These are phyloP conservation scores for Lates japonicus DNA, from an alignment of 2,797 vertebrate genomes.

Conservation along the genomic window DNA sequence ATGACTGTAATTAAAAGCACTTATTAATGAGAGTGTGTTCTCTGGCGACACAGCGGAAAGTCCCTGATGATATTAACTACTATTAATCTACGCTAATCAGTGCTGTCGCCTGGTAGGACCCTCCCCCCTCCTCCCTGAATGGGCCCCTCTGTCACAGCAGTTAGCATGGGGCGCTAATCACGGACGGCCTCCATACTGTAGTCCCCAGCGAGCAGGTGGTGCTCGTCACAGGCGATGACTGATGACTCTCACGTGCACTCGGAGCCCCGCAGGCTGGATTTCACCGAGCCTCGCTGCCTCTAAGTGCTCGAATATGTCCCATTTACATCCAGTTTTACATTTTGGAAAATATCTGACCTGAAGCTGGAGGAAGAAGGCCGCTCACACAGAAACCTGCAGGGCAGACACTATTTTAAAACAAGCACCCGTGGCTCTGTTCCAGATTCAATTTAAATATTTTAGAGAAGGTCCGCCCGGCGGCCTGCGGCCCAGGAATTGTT, in stretches of 20 bases:
- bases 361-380: conserved; percentile 27
- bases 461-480: conserved; percentile 36
- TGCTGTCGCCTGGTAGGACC: conserved; percentile 48
- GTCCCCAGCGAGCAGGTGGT: conserved; percentile 67
- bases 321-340: conserved; percentile 54
- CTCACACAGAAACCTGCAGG: conserved; percentile 44
- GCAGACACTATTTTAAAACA: conserved; percentile 48
- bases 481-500: conserved; percentile 62
- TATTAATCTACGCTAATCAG: conserved; percentile 83
- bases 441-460: conserved; percentile 73
- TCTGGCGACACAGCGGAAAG: conserved; percentile 61
- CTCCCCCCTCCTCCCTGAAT: conserved; percentile 4
- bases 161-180: conserved; percentile 66
- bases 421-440: conserved; percentile 72
- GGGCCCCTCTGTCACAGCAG: conserved; percentile 62
- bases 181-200: conserved; percentile 52
- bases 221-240: conserved; percentile 61
- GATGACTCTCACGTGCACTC: conserved; percentile 42
- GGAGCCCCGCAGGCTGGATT: conserved; percentile 26
- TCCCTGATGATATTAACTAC: conserved; percentile 74
- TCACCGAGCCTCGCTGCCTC: conserved; percentile 5
- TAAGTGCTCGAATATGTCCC: conserved; percentile 47
- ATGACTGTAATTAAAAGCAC: conserved; percentile 80
- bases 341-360: conserved; percentile 29
- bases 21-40: conserved; percentile 78